Percentiles rank a stretch among this genome's conserved stretches.
These are phyloP conservation scores for Leucophenga maculata DNA, from an alignment of 2,888 invertebrate genomes.

Conservation along the genomic window DNA sequence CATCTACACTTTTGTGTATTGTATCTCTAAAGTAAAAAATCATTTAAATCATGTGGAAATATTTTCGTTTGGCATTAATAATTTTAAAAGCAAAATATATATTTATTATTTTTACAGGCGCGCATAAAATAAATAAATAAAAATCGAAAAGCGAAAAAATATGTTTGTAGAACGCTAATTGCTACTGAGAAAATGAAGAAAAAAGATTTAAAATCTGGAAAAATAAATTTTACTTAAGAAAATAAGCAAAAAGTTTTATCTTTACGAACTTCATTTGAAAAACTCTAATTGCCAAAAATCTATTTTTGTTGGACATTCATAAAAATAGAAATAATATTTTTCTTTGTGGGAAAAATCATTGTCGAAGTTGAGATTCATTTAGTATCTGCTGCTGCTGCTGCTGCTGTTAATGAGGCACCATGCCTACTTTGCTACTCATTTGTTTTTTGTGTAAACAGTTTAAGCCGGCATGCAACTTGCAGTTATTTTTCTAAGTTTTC, in stretches of 20 bases:
- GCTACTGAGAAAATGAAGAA: not conserved
- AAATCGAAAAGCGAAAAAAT: not conserved
- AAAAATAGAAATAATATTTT: conserved; percentile 22
- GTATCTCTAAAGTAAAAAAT: conserved; percentile 2
- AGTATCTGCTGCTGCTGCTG: not conserved
- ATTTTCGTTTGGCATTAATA: conserved; percentile 11
- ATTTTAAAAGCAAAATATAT: not conserved
- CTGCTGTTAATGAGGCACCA: not conserved
- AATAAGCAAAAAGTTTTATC: conserved; percentile 16
- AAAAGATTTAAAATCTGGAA: not conserved
- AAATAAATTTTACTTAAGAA: conserved; percentile 18
- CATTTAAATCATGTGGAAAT: conserved; percentile 2
- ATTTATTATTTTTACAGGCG: conserved; percentile 13
- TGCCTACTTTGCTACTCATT: not conserved
- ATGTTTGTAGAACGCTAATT: not conserved
- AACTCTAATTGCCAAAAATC: conserved; percentile 58
- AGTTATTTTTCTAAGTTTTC: conserved; percentile 30
- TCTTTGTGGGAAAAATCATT: not conserved
- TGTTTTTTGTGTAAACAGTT: conserved; percentile 63
- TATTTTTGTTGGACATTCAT: conserved; percentile 35
- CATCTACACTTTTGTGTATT: not conserved
- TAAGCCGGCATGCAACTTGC: conserved; percentile 32
- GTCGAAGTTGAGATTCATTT: not conserved
- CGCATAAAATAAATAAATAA: not conserved
- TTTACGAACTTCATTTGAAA: not conserved